Base-by-base conservation (phyloP, 2,113 vertebrate species). In the Amblyopsis rosae region DNA sequence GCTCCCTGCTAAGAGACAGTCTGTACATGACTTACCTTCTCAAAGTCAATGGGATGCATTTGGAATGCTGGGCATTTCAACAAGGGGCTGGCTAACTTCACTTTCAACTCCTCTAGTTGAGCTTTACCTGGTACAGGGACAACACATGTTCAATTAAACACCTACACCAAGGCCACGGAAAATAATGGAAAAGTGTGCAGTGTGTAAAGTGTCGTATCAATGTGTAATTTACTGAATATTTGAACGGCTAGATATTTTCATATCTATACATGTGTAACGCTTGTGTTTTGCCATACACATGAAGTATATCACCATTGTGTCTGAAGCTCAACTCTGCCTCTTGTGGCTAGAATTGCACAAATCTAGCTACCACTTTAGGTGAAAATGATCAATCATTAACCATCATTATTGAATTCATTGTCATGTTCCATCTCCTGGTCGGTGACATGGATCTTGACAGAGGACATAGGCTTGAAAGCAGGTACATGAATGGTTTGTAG, bases 31-130 rank as follows among this genome's bases (percentile, higher is more conserved):
- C 12, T 55, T 84, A 97, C 96, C 95, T 98, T 98, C 77, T 95
- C 93, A 61, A 97, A 98, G 65, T 90, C 69, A 62, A 94, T 85
- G 67, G 96, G 92, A 72, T 86, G 62, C 93, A 96, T 95, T 71
- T 55, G 63, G 65, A 35, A 41, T 79, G 66, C 69, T 63, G 45
- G 45, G 17, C 48, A 5, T 47, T 71, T 82, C 81, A 79, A 47
- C 33, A 19, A 59, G 0, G 70, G 11, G 0, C 74, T 71, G 50
- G 59, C 12, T 84, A 95, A 71, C 35, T 92, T 83, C 64, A 50
- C 58, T 69, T 78, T 90, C 70, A 95, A 61, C 54, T 90, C 81
- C 3, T 71, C 62, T 58, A 93, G 80, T 49, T 1, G 59, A 2
- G 10, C 67, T 11, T 58, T 15, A 10, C 89, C 94, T 95, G 84